These are phyloP conservation scores for Rhabdomys dilectus DNA, from an alignment of 2,113 vertebrate genomes.

Conservation along the genomic window DNA sequence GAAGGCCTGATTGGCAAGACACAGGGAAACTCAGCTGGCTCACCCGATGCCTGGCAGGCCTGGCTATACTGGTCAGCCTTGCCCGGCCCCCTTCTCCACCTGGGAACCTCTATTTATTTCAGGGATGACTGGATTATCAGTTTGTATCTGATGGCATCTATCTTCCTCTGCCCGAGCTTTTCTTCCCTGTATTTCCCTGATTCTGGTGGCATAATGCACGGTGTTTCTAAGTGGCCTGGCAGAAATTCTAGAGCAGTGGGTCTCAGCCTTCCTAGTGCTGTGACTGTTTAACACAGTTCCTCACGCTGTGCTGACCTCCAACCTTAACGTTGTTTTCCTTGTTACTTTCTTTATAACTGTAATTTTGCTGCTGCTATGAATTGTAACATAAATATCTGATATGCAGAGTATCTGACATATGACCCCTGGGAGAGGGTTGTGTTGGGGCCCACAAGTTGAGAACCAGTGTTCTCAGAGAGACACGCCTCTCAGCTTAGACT, in stretches of 20 bases:
- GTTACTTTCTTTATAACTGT: not conserved
- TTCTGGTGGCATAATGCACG: not conserved
- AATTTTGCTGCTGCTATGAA: not conserved
- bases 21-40: slow-evolving; percentile 31
- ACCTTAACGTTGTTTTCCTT: not conserved
- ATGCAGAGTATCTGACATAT: not conserved
- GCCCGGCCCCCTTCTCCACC: not conserved
- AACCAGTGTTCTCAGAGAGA: not conserved
- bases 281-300: not conserved
- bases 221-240: not conserved
- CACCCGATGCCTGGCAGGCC: not conserved
- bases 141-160: not conserved
- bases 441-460: not conserved
- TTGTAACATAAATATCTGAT: not conserved
- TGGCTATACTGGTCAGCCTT: not conserved
- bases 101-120: not conserved
- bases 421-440: not conserved
- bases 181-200: not conserved
- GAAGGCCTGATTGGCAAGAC: slow-evolving; percentile 20
- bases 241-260: not conserved
- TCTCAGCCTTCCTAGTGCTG: not conserved
- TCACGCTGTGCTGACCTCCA: not conserved
- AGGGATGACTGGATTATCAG: not conserved
- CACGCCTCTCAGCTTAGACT: no score
- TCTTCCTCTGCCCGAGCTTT: not conserved